Evolutionary conservation across 1,140 invertebrate species (phyloP), one percentile per base, ranked within the genome.

Genomic region (Leptinotarsa undecemlineata): DNA sequence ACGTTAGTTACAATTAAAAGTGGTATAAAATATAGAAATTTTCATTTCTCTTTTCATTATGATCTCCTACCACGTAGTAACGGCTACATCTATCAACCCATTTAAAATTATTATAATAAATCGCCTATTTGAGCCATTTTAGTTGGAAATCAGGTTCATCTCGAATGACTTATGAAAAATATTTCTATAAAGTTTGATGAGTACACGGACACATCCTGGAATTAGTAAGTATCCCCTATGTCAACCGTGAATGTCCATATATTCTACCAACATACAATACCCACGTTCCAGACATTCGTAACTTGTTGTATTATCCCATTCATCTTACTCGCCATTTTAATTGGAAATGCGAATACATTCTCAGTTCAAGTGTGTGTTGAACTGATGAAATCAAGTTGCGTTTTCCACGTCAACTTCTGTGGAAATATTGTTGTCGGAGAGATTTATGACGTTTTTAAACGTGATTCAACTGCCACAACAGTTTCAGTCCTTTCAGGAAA

Each of bases 391-490:
- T 57, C 51, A 57, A 57, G 51, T 57, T 57, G 17, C 51, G 51
- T 57, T 57, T 57, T 57, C n/a, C 51, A 57, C 51, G 51, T 57
- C 51, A 57, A 57, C 51, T 57, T 57, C 51, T 57, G 51, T 57
- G 51, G n/a, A 57, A 57, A 57, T 57, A 57, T 57, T 15, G n/a
- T 57, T 57, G n/a, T 19, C 51, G n/a, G 15, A 57, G 51, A 57
- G 51, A 57, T 57, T 57, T 57, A 57, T 57, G 51, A 57, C 51
- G n/a, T n/a, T 57, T 57, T 57, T 57, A 57, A 57, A 17, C 17
- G 51, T 17, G n/a, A 3, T 57, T 19, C 14, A 57, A n/a, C n/a
- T 2, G n/a, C 14, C 51, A 6, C 51, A 15, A n/a, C 51, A 6
- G 51, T 57, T 57, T n/a, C n/a, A 57, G 17, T 57, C 51, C 15